Evolutionary conservation across 2,113 vertebrate species (phyloP).

Genomic region (Charadrius vociferus): DNA sequence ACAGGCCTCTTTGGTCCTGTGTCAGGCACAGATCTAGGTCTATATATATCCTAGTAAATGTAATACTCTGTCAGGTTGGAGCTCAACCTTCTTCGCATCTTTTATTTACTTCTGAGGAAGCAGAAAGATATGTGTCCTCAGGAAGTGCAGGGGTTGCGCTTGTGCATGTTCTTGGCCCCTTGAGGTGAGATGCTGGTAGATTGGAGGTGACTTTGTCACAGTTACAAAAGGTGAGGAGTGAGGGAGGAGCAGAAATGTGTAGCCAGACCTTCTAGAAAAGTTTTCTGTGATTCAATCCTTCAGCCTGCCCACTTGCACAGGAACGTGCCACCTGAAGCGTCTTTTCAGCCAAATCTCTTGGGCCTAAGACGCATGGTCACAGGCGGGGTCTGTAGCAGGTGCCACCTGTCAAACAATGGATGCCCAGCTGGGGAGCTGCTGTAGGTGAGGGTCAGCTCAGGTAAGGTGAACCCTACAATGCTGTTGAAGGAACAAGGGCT

Average conservation of each 20-base stretch:
- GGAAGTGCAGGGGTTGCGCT: not conserved
- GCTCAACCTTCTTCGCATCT: not conserved
- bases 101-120: slow-evolving; percentile 6
- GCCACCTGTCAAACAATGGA: not conserved
- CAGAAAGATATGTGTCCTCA: not conserved
- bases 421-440: not conserved
- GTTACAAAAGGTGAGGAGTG: not conserved
- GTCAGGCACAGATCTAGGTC: not conserved
- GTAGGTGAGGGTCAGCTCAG: not conserved
- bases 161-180: not conserved
- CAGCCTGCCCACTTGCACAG: not conserved
- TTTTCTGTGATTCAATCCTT: not conserved
- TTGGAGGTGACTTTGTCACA: not conserved
- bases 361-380: not conserved
- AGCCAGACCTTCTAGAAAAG: not conserved
- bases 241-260: not conserved
- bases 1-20: not conserved
- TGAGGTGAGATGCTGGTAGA: slow-evolving; percentile 38
- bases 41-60: not conserved
- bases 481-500: not conserved
- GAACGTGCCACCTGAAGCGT: not conserved
- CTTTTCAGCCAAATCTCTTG: not conserved
- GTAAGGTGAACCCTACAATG: not conserved
- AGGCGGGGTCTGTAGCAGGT: not conserved
- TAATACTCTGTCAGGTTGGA: not conserved